Conservation (phyloP, 2,113 vertebrate species). For the Malurus alboscapulatus region DNA sequence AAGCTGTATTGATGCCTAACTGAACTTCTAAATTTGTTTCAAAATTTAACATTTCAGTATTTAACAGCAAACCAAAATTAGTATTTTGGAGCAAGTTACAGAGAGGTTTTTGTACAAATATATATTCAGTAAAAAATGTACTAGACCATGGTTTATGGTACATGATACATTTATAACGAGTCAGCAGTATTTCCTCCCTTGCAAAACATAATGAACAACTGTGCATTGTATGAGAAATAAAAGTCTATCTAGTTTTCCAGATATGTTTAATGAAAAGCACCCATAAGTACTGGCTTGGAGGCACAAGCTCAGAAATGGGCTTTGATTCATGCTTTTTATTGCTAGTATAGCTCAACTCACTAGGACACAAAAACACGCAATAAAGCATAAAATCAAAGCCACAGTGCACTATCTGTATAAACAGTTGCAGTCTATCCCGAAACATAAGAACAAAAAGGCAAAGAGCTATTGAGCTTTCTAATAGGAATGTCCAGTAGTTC, state of each 20-base stretch:
- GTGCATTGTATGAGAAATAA: not conserved
- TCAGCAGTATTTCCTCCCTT: not conserved
- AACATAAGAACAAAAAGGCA: not conserved
- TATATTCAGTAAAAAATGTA: not conserved
- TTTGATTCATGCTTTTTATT: not conserved
- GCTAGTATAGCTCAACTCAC: not conserved
- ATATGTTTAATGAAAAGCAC: not conserved
- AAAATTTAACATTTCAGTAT: not conserved
- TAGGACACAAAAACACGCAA: not conserved
- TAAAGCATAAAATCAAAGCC: slow-evolving; percentile 17
- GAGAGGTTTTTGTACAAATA: not conserved
- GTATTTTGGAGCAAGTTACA: not conserved
- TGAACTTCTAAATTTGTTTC: not conserved
- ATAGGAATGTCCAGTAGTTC: not conserved
- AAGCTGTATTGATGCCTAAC: not conserved
- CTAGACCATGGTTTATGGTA: not conserved
- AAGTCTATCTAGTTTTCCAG: not conserved
- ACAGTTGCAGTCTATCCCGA: not conserved
- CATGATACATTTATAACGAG: not conserved
- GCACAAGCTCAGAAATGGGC: not conserved
- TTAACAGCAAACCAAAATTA: not conserved
- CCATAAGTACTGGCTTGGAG: not conserved
- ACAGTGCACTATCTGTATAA: not conserved
- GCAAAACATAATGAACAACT: not conserved
- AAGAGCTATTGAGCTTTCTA: not conserved